phyloP scores from a whole-genome alignment of 1,140 invertebrate species.

The Drosophila navojoa region DNA sequence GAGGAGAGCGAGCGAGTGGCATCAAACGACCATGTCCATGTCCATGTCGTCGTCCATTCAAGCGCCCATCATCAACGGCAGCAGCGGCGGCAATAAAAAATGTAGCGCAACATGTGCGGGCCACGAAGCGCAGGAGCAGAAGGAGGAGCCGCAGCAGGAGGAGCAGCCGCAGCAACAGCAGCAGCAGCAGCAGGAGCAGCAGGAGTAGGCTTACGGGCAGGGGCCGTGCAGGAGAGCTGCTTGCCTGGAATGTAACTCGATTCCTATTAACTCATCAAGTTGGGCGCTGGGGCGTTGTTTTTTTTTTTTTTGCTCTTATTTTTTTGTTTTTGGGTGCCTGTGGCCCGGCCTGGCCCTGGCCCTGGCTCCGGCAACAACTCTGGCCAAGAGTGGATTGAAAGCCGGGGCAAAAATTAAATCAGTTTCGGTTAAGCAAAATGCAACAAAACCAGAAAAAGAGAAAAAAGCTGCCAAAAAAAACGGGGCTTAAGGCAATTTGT shows the following conservation, averaged over 20 bases:
- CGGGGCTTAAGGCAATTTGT: conserved; percentile 73
- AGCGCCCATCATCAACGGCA: conserved; percentile 61
- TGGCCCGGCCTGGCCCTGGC: conserved; percentile 6
- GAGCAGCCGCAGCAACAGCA: neutral
- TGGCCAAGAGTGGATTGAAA: conserved; percentile 57
- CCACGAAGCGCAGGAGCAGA: conserved; percentile 14
- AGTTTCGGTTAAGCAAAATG: conserved; percentile 71
- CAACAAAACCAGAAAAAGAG: conserved; percentile 7
- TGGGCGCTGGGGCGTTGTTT: conserved; percentile 68
- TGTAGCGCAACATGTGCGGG: conserved; percentile 71
- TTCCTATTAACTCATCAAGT: conserved; percentile 84
- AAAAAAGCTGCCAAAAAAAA: conserved; percentile 36
- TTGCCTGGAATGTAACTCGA: conserved; percentile 83
- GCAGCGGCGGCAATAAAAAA: conserved; percentile 67
- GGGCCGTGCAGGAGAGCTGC: conserved; percentile 22
- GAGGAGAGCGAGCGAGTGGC: conserved; percentile 29
- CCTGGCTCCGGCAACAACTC: neutral
- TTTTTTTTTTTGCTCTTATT: conserved; percentile 18
- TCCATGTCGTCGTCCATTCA: conserved; percentile 71
- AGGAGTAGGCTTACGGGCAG: conserved; percentile 14
- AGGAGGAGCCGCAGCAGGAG: conserved; percentile 3
- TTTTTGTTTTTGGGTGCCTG: conserved; percentile 52
- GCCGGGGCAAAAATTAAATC: conserved; percentile 74
- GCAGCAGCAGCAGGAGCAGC: neutral
- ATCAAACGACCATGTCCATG: conserved; percentile 69